Evolutionary conservation across 2,113 vertebrate genomes (phyloP).

Genomic region (Anser cygnoides): DNA sequence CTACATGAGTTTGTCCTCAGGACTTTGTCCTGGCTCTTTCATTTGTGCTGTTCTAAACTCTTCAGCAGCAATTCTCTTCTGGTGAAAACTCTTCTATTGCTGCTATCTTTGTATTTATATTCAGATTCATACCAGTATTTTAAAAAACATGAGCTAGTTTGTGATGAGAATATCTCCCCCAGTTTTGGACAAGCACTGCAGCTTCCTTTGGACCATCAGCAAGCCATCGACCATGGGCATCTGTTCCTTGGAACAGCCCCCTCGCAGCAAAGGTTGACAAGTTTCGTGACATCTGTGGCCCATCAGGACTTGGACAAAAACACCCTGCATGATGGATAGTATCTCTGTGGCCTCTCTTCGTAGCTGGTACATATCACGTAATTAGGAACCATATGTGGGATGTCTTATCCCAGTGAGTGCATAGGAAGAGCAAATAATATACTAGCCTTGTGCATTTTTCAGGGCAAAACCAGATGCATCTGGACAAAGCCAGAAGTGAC

Average conservation of each 20-base stretch:
- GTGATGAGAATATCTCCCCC: rapidly evolving
- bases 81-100: not conserved
- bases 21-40: not conserved
- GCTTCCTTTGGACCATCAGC: not conserved
- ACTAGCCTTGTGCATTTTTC: not conserved
- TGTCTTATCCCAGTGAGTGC: rapidly evolving
- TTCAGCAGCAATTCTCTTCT: not conserved
- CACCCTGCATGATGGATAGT: not conserved
- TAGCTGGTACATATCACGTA: not conserved
- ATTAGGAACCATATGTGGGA: not conserved
- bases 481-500: not conserved
- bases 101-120: not conserved
- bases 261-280: conserved; percentile 36
- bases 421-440: not conserved
- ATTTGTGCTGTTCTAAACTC: not conserved
- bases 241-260: conserved; percentile 16
- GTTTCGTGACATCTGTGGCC: conserved; percentile 24
- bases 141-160: not conserved
- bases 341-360: rapidly evolving
- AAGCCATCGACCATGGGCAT: not conserved
- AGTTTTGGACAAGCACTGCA: not conserved
- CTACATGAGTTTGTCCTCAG: not conserved
- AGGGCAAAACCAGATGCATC: not conserved
- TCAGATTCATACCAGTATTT: not conserved
- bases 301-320: conserved; percentile 42